Evolutionary conservation across 92 coral and sea anemone genomes (phyloP).

Genomic region (Bergia puertoricense): DNA sequence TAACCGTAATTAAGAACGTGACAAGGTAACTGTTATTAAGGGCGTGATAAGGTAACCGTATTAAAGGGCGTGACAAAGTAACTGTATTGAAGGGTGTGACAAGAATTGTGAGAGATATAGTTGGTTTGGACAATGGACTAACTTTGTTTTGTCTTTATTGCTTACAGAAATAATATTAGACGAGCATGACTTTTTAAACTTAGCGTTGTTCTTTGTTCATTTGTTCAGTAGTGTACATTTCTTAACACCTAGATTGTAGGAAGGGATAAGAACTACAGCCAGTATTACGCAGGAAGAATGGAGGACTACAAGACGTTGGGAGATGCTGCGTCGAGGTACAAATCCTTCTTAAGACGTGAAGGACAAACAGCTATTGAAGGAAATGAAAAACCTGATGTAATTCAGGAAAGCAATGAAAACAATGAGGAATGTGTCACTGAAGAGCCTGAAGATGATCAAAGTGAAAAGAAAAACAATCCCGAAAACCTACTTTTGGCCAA

Average conservation of each 20-base stretch:
- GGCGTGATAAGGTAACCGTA: too few relatives aligned
- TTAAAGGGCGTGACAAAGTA: too few relatives aligned
- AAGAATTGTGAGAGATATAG: too few relatives aligned
- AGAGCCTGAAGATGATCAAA: not conserved
- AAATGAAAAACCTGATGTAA: not conserved
- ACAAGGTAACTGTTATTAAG: too few relatives aligned
- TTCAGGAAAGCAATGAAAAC: not conserved
- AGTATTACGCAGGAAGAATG: constrained; percentile 30
- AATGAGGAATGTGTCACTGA: not conserved
- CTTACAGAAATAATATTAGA: too few relatives aligned
- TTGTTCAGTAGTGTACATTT: not conserved
- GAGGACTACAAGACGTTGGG: constrained; percentile 9
- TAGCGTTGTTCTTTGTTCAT: not conserved
- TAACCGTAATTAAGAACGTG: not conserved
- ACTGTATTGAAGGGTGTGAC: too few relatives aligned
- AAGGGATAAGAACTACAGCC: constrained; percentile 6
- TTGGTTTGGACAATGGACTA: too few relatives aligned
- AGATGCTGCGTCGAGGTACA: constrained; percentile 13
- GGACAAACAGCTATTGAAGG: not conserved
- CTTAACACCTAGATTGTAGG: constrained; percentile 10
- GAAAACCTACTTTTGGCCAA: not conserved
- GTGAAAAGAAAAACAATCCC: not conserved
- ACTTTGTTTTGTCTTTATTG: too few relatives aligned
- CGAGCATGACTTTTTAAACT: too few relatives aligned
- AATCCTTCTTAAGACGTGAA: not conserved